These are phyloP conservation scores for Sebastes itinus DNA, from an alignment of 2,797 vertebrate species.

Conservation along the genomic window DNA sequence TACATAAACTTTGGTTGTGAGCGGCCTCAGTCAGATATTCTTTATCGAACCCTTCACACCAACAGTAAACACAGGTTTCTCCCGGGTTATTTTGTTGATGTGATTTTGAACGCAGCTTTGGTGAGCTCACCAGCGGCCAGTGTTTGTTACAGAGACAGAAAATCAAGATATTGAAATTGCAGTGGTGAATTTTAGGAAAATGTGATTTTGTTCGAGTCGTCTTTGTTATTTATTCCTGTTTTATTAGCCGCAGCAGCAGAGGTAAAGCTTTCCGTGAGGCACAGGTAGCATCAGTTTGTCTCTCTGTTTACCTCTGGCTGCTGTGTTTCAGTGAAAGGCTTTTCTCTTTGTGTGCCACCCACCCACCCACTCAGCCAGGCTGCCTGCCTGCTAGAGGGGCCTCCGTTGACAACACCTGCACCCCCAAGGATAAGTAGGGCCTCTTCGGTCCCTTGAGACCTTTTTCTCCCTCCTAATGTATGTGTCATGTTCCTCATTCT, in stretches of 20 bases:
- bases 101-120: not conserved
- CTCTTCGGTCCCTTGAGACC: slow-evolving; percentile 37
- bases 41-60: not conserved
- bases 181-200: not conserved
- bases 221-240: slow-evolving; percentile 15
- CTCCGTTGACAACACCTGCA: slow-evolving; percentile 66
- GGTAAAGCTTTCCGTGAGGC: not conserved
- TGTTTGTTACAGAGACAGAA: not conserved
- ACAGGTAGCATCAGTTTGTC: not conserved
- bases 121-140: not conserved
- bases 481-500: slow-evolving; percentile 45
- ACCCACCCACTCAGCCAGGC: slow-evolving; percentile 12
- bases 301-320: slow-evolving; percentile 40
- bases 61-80: slow-evolving; percentile 3
- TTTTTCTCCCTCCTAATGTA: slow-evolving; percentile 30
- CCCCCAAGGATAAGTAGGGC: slow-evolving; percentile 52
- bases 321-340: slow-evolving; percentile 38
- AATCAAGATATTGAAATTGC: slow-evolving; percentile 11
- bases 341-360: slow-evolving; percentile 50
- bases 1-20: not conserved
- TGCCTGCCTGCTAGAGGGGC: slow-evolving; percentile 44
- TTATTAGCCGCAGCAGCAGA: not conserved
- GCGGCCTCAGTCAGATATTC: not conserved
- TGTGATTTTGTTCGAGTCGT: not conserved
- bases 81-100: not conserved